Evolutionary conservation across 2,888 invertebrate species (phyloP).

Genomic region (Protonemura montana): DNA sequence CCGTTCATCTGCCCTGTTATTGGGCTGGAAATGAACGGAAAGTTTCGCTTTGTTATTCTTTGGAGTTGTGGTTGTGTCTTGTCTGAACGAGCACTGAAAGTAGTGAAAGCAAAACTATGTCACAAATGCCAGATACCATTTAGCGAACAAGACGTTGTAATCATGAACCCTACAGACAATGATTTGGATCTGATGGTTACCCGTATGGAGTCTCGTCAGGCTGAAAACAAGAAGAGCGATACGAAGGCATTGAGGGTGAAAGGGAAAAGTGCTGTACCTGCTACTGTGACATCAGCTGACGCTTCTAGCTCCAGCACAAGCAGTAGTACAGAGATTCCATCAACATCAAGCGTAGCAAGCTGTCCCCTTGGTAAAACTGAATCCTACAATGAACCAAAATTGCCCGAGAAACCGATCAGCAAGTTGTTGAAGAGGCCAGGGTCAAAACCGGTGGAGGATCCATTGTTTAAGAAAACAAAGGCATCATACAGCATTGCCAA

Average conservation of each 20-base stretch:
- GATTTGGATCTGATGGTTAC: constrained; percentile 72
- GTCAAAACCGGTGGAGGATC: constrained; percentile 61
- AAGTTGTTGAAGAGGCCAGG: constrained; percentile 50
- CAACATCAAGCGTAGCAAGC: not conserved
- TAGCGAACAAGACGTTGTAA: constrained; percentile 78
- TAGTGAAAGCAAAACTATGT: constrained; percentile 77
- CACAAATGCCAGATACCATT: constrained; percentile 81
- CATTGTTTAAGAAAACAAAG: constrained; percentile 79
- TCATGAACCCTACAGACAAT: constrained; percentile 87
- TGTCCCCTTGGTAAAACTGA: not conserved
- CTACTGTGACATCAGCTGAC: constrained; percentile 47
- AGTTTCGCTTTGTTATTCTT: constrained; percentile 82
- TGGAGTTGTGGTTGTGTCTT: constrained; percentile 98
- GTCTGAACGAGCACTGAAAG: constrained; percentile 92
- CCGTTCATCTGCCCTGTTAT: constrained; percentile 95
- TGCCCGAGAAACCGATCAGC: not conserved
- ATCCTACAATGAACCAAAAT: not conserved
- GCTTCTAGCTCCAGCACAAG: not conserved
- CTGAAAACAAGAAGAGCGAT: constrained; percentile 68
- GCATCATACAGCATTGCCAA: constrained; percentile 85
- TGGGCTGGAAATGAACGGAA: constrained; percentile 94
- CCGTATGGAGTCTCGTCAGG: constrained; percentile 73
- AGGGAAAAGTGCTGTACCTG: constrained; percentile 37
- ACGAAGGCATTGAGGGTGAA: constrained; percentile 43
- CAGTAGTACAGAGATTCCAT: not conserved